These are phyloP conservation scores for Mastomys natalensis DNA, from an alignment of 2,113 vertebrate genomes.

Conservation along the genomic window DNA sequence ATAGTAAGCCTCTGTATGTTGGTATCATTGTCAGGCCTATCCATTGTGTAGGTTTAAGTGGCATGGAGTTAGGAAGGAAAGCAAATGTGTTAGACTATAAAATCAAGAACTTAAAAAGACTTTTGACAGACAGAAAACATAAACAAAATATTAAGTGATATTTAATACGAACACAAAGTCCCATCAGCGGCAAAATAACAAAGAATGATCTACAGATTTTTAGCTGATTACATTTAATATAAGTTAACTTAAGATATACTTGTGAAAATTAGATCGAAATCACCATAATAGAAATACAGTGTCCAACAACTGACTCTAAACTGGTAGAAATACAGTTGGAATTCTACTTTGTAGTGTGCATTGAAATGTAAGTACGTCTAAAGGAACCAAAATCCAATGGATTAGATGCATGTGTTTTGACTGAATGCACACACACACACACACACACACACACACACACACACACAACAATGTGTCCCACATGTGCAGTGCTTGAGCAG, in stretches of 20 bases:
- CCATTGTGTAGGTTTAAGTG: background rate
- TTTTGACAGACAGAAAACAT: conserved; percentile 38
- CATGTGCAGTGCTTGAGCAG: background rate
- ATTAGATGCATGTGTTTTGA: background rate
- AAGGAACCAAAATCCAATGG: background rate
- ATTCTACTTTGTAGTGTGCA: background rate
- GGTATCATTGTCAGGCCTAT: background rate
- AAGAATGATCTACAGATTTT: background rate
- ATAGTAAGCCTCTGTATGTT: background rate
- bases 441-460: too few relatives aligned
- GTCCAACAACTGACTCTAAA: background rate
- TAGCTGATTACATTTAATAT: background rate
- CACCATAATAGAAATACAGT: background rate
- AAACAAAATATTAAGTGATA: background rate
- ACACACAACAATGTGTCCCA: too few relatives aligned
- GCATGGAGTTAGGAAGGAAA: background rate
- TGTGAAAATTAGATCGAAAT: background rate
- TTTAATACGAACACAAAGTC: background rate
- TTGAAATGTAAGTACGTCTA: background rate
- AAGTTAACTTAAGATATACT: background rate
- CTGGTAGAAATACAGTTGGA: background rate
- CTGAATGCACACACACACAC: too few relatives aligned
- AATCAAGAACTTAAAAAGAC: background rate
- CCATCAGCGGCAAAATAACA: background rate
- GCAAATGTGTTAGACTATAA: background rate